These are phyloP conservation scores for Oreochromis mossambicus DNA, from an alignment of 2,797 vertebrate genomes.

Conservation along the genomic window DNA sequence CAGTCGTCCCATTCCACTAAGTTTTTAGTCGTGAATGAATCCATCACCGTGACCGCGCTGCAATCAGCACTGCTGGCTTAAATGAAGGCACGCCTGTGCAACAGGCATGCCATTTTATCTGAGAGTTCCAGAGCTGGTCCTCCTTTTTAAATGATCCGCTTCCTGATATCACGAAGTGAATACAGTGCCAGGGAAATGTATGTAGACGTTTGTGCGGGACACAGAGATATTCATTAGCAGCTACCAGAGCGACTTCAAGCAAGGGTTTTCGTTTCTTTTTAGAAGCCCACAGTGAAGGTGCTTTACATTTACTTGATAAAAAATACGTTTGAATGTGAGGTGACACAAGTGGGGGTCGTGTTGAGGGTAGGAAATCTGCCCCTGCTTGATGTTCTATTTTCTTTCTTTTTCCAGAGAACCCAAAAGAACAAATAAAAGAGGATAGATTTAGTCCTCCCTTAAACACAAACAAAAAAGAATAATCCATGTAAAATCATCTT, in stretches of 20 bases:
- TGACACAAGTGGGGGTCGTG: background rate
- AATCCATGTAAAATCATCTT: background rate
- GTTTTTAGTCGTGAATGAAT: background rate
- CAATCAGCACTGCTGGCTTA: background rate
- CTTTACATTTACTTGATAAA: background rate
- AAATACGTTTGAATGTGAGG: background rate
- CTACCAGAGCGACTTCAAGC: background rate
- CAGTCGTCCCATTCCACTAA: background rate
- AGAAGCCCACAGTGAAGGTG: background rate
- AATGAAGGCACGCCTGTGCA: constrained; percentile 36
- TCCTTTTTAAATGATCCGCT: background rate
- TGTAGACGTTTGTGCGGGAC: background rate
- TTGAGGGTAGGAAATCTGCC: background rate
- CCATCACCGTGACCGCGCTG: background rate
- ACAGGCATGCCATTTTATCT: constrained; percentile 37
- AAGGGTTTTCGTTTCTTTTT: background rate
- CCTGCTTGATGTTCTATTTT: background rate
- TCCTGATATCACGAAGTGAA: background rate
- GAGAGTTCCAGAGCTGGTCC: background rate
- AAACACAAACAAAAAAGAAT: background rate
- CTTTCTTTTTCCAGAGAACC: background rate
- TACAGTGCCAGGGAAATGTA: background rate
- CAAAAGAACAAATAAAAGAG: background rate
- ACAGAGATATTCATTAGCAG: background rate
- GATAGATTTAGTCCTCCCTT: background rate